Conservation (phyloP, 2,113 vertebrate species). For the Psettodes erumei region DNA sequence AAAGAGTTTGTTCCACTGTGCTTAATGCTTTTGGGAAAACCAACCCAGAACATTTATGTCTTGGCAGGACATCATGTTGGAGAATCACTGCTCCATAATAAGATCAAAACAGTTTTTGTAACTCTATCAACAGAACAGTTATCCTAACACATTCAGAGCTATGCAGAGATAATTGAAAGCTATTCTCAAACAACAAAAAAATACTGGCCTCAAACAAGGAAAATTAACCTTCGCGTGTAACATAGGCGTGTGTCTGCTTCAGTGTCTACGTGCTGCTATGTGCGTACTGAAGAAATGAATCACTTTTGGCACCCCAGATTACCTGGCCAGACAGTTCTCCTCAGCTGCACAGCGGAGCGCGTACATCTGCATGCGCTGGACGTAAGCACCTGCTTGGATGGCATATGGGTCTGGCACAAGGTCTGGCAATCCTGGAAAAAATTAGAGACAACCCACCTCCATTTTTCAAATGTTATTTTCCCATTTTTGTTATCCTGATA, state of each 20-base stretch:
- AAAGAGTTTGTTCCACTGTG: constrained; percentile 69
- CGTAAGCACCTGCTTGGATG: constrained; percentile 86
- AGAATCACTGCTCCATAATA: constrained; percentile 45
- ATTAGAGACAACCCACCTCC: constrained; percentile 24
- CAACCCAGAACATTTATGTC: constrained; percentile 70
- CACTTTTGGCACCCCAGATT: constrained; percentile 53
- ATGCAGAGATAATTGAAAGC: background rate
- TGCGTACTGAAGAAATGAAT: constrained; percentile 43
- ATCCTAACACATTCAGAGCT: constrained; percentile 3
- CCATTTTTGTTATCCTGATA: background rate
- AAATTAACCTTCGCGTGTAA: constrained; percentile 8
- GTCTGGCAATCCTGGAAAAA: constrained; percentile 84
- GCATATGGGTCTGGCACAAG: constrained; percentile 87
- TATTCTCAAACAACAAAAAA: constrained; percentile 7
- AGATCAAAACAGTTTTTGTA: constrained; percentile 41
- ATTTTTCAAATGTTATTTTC: background rate
- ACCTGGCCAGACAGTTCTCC: constrained; percentile 89
- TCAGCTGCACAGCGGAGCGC: constrained; percentile 87
- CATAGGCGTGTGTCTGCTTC: background rate
- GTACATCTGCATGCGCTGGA: constrained; percentile 87
- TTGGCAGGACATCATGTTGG: constrained; percentile 68
- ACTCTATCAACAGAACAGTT: constrained; percentile 26
- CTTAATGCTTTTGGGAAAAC: constrained; percentile 70
- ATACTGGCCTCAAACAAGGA: background rate
- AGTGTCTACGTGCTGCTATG: constrained; percentile 23